Conservation (phyloP, 2,113 vertebrate genomes). For the Ophiodon elongatus region DNA sequence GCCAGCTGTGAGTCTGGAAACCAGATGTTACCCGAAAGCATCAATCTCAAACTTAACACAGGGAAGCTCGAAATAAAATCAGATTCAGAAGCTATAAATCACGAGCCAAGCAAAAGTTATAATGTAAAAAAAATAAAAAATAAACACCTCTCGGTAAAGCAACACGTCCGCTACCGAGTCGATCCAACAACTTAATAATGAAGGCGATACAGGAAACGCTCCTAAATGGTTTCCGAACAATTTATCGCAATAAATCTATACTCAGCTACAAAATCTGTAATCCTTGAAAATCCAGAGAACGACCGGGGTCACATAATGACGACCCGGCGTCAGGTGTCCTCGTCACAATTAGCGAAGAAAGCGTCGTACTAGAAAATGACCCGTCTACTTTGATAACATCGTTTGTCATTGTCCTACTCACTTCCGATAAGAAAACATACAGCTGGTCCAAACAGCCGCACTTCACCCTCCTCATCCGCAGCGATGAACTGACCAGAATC, state of each 20-base stretch:
- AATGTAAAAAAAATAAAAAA: neutral
- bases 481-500: neutral
- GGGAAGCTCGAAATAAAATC: neutral
- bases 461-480: neutral
- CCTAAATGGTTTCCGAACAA: neutral
- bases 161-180: conserved; percentile 34
- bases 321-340: neutral
- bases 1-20: conserved; percentile 28
- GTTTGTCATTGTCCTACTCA: conserved; percentile 24
- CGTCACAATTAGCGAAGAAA: neutral
- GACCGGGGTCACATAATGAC: neutral
- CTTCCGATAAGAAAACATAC: conserved; percentile 30
- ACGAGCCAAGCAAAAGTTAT: conserved; percentile 36
- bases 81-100: neutral
- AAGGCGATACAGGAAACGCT: conserved; percentile 32
- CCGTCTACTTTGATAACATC: conserved; percentile 24
- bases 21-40: conserved; percentile 30
- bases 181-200: conserved; percentile 20
- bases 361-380: neutral
- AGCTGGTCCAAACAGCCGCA: conserved; percentile 1
- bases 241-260: conserved; percentile 17
- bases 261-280: neutral
- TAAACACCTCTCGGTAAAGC: neutral
- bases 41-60: conserved; percentile 22
- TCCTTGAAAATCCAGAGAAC: neutral